Evolutionary conservation across 2,888 invertebrate genomes (phyloP).

Genomic region (Belgica antarctica): DNA sequence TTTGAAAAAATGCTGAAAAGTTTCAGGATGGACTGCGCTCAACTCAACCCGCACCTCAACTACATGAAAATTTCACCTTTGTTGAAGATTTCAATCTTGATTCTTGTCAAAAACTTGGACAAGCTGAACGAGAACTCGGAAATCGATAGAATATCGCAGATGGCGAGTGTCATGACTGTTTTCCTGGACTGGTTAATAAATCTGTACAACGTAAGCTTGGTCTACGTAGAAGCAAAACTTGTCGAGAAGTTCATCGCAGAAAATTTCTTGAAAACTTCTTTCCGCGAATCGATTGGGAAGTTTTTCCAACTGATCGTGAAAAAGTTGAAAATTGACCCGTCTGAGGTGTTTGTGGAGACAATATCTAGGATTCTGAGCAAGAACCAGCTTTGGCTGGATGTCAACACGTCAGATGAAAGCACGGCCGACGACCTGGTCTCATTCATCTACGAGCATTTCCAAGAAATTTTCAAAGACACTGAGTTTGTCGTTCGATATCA

Average conservation of each 20-base stretch:
- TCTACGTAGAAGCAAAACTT: constrained; percentile 53
- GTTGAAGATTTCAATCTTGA: constrained; percentile 51
- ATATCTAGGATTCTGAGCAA: background rate
- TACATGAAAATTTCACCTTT: constrained; percentile 54
- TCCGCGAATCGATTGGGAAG: constrained; percentile 27
- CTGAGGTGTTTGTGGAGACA: background rate
- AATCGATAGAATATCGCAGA: background rate
- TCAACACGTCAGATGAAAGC: background rate
- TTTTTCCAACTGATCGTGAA: background rate
- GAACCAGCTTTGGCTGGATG: background rate
- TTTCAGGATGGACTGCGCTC: constrained; percentile 54
- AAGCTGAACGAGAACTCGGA: background rate
- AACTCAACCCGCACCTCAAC: constrained; percentile 54
- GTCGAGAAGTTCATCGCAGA: constrained; percentile 54
- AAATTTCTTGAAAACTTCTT: constrained; percentile 51
- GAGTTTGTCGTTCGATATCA: constrained; percentile 17
- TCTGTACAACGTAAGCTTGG: constrained; percentile 51
- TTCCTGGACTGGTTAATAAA: constrained; percentile 46
- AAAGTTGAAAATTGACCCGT: background rate
- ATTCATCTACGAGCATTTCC: background rate
- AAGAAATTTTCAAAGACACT: background rate
- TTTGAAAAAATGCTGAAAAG: constrained; percentile 57
- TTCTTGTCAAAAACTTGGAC: background rate
- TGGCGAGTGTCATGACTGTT: background rate
- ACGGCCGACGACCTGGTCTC: background rate